Conservation (phyloP, 1,140 invertebrate species). For the Triops longicaudatus region DNA sequence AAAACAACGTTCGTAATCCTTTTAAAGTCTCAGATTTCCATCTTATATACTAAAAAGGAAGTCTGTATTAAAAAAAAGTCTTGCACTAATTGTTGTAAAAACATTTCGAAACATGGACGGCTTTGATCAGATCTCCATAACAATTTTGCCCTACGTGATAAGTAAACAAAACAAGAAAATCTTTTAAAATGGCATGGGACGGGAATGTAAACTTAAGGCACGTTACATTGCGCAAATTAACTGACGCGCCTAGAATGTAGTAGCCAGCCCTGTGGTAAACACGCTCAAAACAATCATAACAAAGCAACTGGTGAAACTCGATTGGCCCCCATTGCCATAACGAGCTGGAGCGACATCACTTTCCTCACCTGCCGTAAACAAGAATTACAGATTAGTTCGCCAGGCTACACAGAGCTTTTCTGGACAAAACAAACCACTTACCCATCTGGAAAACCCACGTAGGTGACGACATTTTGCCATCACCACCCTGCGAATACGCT, state of each 20-base stretch:
- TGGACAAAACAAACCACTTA: conserved; percentile 5
- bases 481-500: conserved; percentile 86
- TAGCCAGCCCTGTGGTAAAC: neutral
- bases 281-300: neutral
- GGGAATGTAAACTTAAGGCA: neutral
- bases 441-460: conserved; percentile 59
- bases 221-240: neutral
- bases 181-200: neutral
- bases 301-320: neutral
- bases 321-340: neutral
- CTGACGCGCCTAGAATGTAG: neutral
- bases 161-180: neutral
- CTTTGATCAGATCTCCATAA: neutral
- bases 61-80: no score
- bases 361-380: conserved; percentile 16
- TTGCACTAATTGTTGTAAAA: neutral
- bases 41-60: no score
- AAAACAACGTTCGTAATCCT: no score
- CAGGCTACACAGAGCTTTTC: neutral
- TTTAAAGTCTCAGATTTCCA: no score
- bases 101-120: neutral
- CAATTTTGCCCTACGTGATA: neutral
- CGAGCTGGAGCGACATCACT: conserved; percentile 3
- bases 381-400: neutral
- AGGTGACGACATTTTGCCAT: conserved; percentile 92